These are phyloP conservation scores for Saxicola maurus DNA, from an alignment of 2,797 vertebrate genomes.

Conservation along the genomic window DNA sequence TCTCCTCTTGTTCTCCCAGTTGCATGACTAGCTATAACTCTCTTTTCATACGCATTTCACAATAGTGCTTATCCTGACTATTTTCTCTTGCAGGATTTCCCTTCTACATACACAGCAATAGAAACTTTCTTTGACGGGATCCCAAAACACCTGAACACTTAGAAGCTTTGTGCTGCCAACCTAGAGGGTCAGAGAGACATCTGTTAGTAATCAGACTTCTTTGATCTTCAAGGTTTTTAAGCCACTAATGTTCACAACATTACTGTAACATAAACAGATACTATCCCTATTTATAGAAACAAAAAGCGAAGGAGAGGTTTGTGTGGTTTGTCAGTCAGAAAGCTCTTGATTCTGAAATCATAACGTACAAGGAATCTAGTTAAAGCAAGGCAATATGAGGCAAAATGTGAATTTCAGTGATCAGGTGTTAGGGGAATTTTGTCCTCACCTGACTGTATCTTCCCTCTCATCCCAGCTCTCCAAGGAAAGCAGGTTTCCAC, in stretches of 20 bases:
- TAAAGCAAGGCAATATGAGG: neutral
- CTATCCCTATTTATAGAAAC: neutral
- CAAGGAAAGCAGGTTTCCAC: neutral
- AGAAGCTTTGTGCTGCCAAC: neutral
- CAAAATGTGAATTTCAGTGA: neutral
- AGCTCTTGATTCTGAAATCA: neutral
- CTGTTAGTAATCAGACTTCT: neutral
- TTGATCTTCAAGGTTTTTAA: neutral
- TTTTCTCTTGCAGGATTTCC: neutral
- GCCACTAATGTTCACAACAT: neutral
- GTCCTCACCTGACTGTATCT: neutral
- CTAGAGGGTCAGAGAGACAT: neutral
- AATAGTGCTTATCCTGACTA: neutral
- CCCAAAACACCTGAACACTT: neutral
- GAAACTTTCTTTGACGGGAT: neutral
- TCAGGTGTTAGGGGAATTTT: neutral
- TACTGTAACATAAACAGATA: neutral
- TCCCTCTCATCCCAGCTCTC: neutral
- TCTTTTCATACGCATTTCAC: neutral
- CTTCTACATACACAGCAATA: neutral
- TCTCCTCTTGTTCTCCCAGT: neutral
- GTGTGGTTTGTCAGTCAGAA: neutral
- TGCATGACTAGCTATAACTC: neutral
- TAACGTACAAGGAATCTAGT: neutral
- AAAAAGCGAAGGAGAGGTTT: neutral